These are phyloP conservation scores for Drosophila melanocephala DNA, from an alignment of 2,888 invertebrate genomes.

Conservation along the genomic window DNA sequence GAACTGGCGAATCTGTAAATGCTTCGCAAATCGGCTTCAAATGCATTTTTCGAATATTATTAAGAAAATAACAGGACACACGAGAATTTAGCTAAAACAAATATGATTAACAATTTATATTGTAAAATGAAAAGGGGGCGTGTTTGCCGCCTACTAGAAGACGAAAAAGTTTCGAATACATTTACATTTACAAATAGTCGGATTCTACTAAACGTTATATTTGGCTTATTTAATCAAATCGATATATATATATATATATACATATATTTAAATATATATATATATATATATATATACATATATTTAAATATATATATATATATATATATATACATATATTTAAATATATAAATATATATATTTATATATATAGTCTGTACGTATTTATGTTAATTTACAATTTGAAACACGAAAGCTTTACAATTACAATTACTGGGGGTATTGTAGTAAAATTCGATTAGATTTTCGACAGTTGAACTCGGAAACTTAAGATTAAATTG, in stretches of 20 bases:
- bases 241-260: conserved; percentile 43
- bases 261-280: conserved; percentile 35
- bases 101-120: conserved; percentile 7
- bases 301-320: conserved; percentile 45
- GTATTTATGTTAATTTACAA: conserved; percentile 56
- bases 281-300: conserved; percentile 16
- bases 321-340: conserved; percentile 31
- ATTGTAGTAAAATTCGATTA: conserved; percentile 9
- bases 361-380: conserved; percentile 28
- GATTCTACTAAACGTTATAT: conserved; percentile 65
- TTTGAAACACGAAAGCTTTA: conserved; percentile 46
- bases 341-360: conserved; percentile 28
- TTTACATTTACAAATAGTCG: conserved; percentile 25
- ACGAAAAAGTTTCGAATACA: conserved; percentile 2
- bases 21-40: conserved; percentile 58
- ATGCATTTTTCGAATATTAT: conserved; percentile 21
- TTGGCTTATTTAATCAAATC: conserved; percentile 73
- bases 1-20: conserved; percentile 51
- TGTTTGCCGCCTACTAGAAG: conserved; percentile 8
- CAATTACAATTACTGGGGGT: conserved; percentile 44
- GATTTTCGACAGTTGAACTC: conserved; percentile 25
- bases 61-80: not conserved
- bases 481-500: conserved; percentile 61
- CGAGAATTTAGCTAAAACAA: conserved; percentile 12
- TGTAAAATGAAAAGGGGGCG: not conserved